Evolutionary conservation across 2,888 invertebrate species (phyloP).

Genomic region (Anaspis maculata): DNA sequence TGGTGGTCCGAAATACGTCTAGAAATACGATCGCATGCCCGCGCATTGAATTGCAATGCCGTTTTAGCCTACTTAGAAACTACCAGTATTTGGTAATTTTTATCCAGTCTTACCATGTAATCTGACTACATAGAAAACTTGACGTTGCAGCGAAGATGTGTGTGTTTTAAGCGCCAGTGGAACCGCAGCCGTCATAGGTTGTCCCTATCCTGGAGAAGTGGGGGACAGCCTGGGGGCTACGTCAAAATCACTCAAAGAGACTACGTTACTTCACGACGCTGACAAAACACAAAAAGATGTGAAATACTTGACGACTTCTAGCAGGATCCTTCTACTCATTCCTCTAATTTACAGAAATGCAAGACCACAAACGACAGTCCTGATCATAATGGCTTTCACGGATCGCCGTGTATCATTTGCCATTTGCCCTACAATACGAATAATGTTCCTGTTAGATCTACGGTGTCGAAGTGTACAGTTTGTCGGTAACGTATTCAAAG

Average conservation of each 20-base stretch:
- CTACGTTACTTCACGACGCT: slow-evolving; percentile 44
- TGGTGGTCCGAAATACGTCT: slow-evolving; percentile 97
- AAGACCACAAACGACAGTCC: too few species aligned
- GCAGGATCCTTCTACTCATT: too few species aligned
- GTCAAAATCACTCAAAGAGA: too few species aligned
- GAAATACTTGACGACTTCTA: too few species aligned
- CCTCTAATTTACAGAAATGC: too few species aligned
- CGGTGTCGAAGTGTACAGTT: slow-evolving; percentile 61
- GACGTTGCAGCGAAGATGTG: slow-evolving; percentile 73
- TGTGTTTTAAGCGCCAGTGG: slow-evolving; percentile 90
- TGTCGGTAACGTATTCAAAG: slow-evolving; percentile 58
- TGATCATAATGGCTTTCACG: too few species aligned
- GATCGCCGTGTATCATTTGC: slow-evolving; percentile 44
- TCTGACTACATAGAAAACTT: slow-evolving; percentile 1
- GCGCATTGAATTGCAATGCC: slow-evolving; percentile 87
- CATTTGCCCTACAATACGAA: slow-evolving; percentile 79
- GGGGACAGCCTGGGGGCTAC: slow-evolving; percentile 26
- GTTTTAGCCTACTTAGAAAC: slow-evolving; percentile 91
- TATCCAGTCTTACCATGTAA: slow-evolving; percentile 41
- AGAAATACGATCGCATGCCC: slow-evolving; percentile 89
- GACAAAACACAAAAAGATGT: slow-evolving; percentile 37
- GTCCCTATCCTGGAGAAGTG: slow-evolving; percentile 42
- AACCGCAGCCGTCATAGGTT: slow-evolving; percentile 79
- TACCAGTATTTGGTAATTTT: slow-evolving; percentile 76
- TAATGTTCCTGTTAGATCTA: slow-evolving; percentile 65